Evolutionary conservation across 2,113 vertebrate species (phyloP).

Genomic region (Scophthalmus maximus): DNA sequence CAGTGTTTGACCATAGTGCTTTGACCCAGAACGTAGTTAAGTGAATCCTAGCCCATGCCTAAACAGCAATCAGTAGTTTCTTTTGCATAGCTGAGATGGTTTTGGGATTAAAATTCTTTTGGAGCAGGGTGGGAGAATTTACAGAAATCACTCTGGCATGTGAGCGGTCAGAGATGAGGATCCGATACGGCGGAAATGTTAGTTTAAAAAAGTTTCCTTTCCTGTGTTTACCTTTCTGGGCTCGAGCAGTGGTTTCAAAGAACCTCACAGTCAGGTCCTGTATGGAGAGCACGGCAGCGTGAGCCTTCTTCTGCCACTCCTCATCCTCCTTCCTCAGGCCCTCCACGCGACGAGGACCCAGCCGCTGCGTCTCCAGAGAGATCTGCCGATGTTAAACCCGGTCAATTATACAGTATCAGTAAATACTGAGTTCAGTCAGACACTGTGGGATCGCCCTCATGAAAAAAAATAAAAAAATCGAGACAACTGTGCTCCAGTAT

Average conservation of each 20-base stretch:
- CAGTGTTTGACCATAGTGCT: neutral
- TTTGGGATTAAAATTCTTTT: constrained; percentile 32
- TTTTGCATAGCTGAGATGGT: constrained; percentile 24
- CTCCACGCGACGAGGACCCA: constrained; percentile 94
- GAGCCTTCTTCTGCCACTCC: constrained; percentile 96
- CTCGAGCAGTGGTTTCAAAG: constrained; percentile 95
- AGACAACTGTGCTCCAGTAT: neutral
- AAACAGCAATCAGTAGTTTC: neutral
- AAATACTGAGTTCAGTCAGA: neutral
- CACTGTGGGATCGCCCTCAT: neutral
- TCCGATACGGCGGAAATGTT: neutral
- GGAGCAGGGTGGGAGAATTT: neutral
- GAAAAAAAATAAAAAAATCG: neutral
- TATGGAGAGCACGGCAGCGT: constrained; percentile 93
- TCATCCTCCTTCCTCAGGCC: constrained; percentile 92
- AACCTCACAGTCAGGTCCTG: constrained; percentile 98
- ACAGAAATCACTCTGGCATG: constrained; percentile 11
- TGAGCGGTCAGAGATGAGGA: constrained; percentile 6
- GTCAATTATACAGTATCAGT: neutral
- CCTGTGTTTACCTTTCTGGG: constrained; percentile 92
- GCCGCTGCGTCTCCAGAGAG: constrained; percentile 95
- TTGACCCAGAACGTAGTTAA: neutral
- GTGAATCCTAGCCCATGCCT: neutral
- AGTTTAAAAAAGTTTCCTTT: neutral
- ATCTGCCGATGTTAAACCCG: constrained; percentile 83